Evolutionary conservation across 2,113 vertebrate genomes (phyloP), one percentile per base, ranked within the genome.

Genomic region (Phodopus roborovskii): DNA sequence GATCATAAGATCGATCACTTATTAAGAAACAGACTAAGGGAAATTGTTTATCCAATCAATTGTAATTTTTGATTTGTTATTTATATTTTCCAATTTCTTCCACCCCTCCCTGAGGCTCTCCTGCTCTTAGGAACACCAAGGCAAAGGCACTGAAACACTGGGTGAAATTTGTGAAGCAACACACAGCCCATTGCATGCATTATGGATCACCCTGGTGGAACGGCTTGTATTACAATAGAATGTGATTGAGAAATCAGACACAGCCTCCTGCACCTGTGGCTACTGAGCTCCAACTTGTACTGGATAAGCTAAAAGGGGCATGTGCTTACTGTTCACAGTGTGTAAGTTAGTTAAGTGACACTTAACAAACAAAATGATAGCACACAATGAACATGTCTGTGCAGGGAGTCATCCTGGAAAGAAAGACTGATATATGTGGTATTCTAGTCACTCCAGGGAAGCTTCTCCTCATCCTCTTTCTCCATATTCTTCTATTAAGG

Each of bases 21-120:
- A 99, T 99, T 99, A 99, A 99, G 98, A 99, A 99, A 98, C 98
- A 98, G 97, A 98, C 97, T 98, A 98, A 98, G 98, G 98, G 98
- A 99, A 99, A 99, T 99, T 99, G 98, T 99, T 99, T 99, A 98
- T 99, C 98, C 98, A 98, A 98, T 99, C 98, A 98, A 98, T 99
- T 99, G 98, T 98, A 98, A 99, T 98, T 99, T 99, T 99, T 99
- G 97, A 99, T 99, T 98, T 99, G 99, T 99, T 99, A 98, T 99
- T 99, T 99, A 98, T 99, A 98, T 98, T 99, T 99, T 98, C 98
- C 98, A 98, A 98, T 99, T 98, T 98, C 94, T 96, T 98, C 98
- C 97, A 97, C 98, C 97, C 97, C 96, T 98, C 98, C 98, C 98
- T 56, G 96, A 98, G 97, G 98, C 97, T 98, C 92, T 95, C 71